phyloP scores from a whole-genome alignment of 2,888 invertebrate species.

The Euclidia mi region DNA sequence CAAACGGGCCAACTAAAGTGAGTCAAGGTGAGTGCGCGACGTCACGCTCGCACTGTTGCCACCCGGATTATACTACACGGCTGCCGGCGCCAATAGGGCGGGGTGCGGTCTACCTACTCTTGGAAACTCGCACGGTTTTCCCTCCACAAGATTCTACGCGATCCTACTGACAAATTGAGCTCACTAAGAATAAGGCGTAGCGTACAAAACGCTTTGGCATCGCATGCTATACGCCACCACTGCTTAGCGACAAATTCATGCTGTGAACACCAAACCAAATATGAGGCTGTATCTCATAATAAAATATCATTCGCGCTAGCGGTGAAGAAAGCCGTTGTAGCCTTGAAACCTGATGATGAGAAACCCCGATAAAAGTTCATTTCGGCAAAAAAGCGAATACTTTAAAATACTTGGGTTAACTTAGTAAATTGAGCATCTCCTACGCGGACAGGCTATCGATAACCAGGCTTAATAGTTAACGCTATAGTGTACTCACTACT shows the following conservation, averaged over 20 bases:
- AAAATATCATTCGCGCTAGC: conserved; percentile 1
- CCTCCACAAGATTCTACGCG: conserved; percentile 54
- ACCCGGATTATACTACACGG: conserved; percentile 79
- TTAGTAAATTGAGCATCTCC: too few species aligned
- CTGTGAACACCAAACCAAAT: conserved; percentile 27
- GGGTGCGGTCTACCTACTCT: conserved; percentile 71
- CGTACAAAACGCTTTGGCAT: conserved; percentile 37
- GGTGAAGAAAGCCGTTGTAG: background rate
- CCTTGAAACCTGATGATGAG: background rate
- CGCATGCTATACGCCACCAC: conserved; percentile 22
- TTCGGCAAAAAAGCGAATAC: too few species aligned
- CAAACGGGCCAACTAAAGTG: conserved; percentile 83
- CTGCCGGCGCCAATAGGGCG: conserved; percentile 71
- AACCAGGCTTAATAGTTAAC: too few species aligned
- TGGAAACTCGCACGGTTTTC: conserved; percentile 62
- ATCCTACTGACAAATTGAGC: conserved; percentile 48
- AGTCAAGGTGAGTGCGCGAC: conserved; percentile 86
- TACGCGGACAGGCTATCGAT: too few species aligned
- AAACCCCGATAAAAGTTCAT: background rate
- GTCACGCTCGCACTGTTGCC: conserved; percentile 79
- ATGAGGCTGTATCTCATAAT: conserved; percentile 25
- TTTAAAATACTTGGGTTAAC: too few species aligned
- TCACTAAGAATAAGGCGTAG: conserved; percentile 32
- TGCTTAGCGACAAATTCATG: conserved; percentile 31
- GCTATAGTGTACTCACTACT: too few species aligned